Conservation (phyloP, 2,797 vertebrate species). For the Amblyopsis hoosieri region DNA sequence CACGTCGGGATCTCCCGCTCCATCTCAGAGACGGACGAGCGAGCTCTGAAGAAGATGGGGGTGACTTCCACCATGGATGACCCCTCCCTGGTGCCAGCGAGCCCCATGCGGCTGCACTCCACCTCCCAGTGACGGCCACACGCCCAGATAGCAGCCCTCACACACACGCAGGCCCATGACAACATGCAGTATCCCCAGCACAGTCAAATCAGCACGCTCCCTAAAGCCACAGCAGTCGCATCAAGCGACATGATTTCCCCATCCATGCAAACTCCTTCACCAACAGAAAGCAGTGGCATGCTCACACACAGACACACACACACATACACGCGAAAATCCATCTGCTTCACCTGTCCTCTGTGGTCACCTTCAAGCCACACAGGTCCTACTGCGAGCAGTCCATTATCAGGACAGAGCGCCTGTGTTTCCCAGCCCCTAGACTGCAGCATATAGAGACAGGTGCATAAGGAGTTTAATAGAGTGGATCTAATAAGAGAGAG, state of each 20-base stretch:
- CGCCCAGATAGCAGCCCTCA: not conserved
- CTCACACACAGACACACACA: slow-evolving; percentile 9
- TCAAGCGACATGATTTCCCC: not conserved
- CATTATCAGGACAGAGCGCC: slow-evolving; percentile 31
- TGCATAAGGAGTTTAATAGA: slow-evolving; percentile 71
- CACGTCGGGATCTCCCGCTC: slow-evolving; percentile 72
- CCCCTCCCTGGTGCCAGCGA: slow-evolving; percentile 29
- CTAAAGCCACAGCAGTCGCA: not conserved
- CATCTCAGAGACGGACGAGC: slow-evolving; percentile 79
- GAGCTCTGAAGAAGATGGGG: slow-evolving; percentile 78
- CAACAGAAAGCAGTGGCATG: not conserved
- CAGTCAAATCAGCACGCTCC: not conserved
- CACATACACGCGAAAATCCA: not conserved
- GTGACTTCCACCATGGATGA: slow-evolving; percentile 58
- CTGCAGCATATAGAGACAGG: slow-evolving; percentile 52
- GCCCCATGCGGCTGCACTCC: slow-evolving; percentile 63
- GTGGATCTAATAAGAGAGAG: slow-evolving; percentile 70
- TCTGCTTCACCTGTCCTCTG: not conserved
- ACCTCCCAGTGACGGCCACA: slow-evolving; percentile 61
- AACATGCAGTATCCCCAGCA: not conserved
- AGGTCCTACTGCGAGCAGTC: not conserved
- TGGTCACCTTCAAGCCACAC: slow-evolving; percentile 4
- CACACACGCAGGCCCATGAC: slow-evolving; percentile 10
- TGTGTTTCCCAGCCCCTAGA: slow-evolving; percentile 38
- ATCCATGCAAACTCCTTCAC: not conserved